These are phyloP conservation scores for Diploscapter pachys DNA, from an alignment of 1,140 invertebrate genomes.

Conservation along the genomic window DNA sequence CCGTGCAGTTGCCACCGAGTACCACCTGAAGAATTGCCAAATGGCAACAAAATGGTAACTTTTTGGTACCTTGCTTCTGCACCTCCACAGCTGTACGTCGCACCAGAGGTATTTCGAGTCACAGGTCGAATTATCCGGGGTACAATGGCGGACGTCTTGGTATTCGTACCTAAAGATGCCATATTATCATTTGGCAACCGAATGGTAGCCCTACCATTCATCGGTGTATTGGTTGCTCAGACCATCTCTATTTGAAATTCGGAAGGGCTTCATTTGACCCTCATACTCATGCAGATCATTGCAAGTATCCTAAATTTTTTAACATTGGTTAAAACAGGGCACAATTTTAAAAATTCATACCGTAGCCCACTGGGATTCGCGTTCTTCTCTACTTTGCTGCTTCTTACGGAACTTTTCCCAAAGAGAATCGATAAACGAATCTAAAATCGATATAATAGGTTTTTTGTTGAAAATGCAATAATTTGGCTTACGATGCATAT, in stretches of 20 bases:
- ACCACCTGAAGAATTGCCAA: constrained; percentile 14
- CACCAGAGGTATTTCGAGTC: constrained; percentile 54
- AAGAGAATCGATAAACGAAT: constrained; percentile 59
- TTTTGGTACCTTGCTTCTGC: constrained; percentile 41
- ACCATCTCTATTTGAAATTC: constrained; percentile 51
- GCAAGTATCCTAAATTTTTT: constrained; percentile 45
- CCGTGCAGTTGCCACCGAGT: constrained; percentile 56
- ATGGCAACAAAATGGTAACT: not conserved
- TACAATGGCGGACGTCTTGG: constrained; percentile 50
- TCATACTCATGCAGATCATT: constrained; percentile 46
- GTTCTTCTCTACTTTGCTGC: constrained; percentile 49
- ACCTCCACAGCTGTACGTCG: constrained; percentile 49
- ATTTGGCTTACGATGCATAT: constrained; percentile 47
- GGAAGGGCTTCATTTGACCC: constrained; percentile 57
- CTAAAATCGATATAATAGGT: too few species aligned
- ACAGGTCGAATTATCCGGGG: constrained; percentile 42
- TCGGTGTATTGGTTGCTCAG: constrained; percentile 58
- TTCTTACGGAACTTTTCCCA: constrained; percentile 59
- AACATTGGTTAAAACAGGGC: too few species aligned
- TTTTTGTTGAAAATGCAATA: too few species aligned
- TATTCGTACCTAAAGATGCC: constrained; percentile 54
- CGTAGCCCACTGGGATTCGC: constrained; percentile 53
- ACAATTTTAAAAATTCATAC: too few species aligned
- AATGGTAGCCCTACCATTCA: constrained; percentile 27
- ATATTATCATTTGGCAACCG: not conserved